A percentile compares a stretch with the other conserved stretches of the same genome.
These are phyloP conservation scores for Drosophila guanche DNA, from an alignment of 1,140 invertebrate species.

Conservation along the genomic window DNA sequence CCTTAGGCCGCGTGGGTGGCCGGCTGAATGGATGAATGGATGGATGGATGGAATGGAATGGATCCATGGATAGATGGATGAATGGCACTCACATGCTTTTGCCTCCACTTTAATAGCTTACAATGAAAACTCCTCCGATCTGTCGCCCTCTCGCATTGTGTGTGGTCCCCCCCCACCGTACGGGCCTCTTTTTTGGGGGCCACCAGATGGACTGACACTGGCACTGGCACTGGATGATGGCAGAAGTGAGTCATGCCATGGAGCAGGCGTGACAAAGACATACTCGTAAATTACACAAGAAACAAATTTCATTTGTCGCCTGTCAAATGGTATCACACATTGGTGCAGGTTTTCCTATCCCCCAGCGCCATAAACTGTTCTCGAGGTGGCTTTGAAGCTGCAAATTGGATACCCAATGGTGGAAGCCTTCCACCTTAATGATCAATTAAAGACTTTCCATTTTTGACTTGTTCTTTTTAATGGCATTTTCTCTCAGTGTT, in stretches of 20 bases:
- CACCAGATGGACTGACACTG: slow-evolving; percentile 40
- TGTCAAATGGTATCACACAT: slow-evolving; percentile 4
- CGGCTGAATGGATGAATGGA: slow-evolving; percentile 29
- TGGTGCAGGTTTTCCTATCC: not conserved
- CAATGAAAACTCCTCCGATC: slow-evolving; percentile 58
- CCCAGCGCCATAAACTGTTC: too few relatives aligned
- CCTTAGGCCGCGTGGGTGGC: slow-evolving; percentile 59
- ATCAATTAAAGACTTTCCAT: not conserved
- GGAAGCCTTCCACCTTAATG: not conserved
- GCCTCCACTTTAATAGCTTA: slow-evolving; percentile 64
- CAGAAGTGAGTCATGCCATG: slow-evolving; percentile 38
- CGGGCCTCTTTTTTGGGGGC: slow-evolving; percentile 35
- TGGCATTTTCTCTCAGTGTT: slow-evolving; percentile 35
- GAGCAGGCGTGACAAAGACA: slow-evolving; percentile 34
- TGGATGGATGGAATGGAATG: slow-evolving; percentile 22
- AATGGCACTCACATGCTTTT: slow-evolving; percentile 19
- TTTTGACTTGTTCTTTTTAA: not conserved
- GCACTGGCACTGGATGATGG: not conserved
- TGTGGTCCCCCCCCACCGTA: slow-evolving; percentile 26
- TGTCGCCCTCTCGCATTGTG: slow-evolving; percentile 9
- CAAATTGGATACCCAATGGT: too few relatives aligned
- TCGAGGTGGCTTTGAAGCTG: too few relatives aligned
- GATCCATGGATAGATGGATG: slow-evolving; percentile 18
- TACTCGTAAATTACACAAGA: slow-evolving; percentile 44
- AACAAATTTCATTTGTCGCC: slow-evolving; percentile 30